phyloP scores from a whole-genome alignment of 1,140 invertebrate genomes.

The Bombus difficillimus region DNA sequence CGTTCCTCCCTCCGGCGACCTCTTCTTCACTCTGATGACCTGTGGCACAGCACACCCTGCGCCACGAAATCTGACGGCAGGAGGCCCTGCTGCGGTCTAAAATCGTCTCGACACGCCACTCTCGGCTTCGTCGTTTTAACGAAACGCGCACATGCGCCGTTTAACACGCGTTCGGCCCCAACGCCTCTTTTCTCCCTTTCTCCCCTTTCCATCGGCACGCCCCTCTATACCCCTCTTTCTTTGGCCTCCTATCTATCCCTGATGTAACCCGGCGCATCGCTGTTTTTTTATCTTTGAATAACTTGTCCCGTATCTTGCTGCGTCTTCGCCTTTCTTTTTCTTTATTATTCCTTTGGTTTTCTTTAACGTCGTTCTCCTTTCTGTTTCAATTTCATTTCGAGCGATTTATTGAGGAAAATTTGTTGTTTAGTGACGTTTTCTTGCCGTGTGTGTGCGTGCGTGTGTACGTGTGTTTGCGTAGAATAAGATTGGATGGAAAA shows the following conservation, averaged over 20 bases:
- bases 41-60: slow-evolving; percentile 72
- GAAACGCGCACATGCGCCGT: slow-evolving; percentile 73
- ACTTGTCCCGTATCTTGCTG: neutral
- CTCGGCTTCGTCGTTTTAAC: slow-evolving; percentile 75
- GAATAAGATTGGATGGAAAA: neutral
- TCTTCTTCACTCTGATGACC: slow-evolving; percentile 55
- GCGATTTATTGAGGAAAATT: neutral
- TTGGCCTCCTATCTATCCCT: slow-evolving; percentile 30
- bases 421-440: neutral
- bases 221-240: slow-evolving; percentile 12
- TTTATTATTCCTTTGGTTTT: neutral
- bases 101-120: slow-evolving; percentile 76
- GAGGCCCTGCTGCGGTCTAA: slow-evolving; percentile 80
- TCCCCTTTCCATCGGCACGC: slow-evolving; percentile 12
- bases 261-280: slow-evolving; percentile 49
- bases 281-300: slow-evolving; percentile 47
- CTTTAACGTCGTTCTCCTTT: too few species aligned
- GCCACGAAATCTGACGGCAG: slow-evolving; percentile 75
- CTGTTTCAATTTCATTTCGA: neutral
- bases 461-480: too few species aligned
- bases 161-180: slow-evolving; percentile 9
- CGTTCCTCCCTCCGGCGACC: slow-evolving; percentile 37
- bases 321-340: neutral
- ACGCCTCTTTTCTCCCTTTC: slow-evolving; percentile 45
- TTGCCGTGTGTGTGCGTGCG: neutral